Percentiles rank a stretch among this genome's conserved stretches.
These are phyloP conservation scores for Paratrypauchen microcephalus DNA, from an alignment of 2,797 vertebrate species.

Conservation along the genomic window DNA sequence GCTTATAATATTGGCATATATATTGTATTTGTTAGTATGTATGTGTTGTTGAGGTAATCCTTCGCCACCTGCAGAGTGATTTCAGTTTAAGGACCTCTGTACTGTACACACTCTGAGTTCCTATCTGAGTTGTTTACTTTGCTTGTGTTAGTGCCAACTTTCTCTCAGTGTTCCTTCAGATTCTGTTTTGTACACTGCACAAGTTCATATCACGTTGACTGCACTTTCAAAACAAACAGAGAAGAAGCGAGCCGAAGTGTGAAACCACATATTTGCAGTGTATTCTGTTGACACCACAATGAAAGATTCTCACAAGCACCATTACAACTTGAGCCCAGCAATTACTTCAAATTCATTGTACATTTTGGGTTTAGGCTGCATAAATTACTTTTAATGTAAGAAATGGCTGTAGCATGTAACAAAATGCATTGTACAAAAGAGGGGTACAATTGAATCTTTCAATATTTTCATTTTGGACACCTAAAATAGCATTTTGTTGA, in stretches of 20 bases:
- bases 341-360: background rate
- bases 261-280: background rate
- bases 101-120: background rate
- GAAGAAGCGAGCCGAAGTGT: background rate
- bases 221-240: background rate
- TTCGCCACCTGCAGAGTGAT: background rate
- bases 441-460: no score
- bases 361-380: background rate
- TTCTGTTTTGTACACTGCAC: background rate
- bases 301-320: constrained; percentile 23
- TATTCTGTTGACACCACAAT: background rate
- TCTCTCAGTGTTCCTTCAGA: background rate
- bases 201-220: background rate
- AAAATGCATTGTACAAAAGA: no score
- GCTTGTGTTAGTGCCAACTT: background rate
- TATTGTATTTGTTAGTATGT: no score
- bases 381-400: no score
- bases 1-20: no score
- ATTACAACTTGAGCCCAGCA: background rate
- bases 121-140: background rate
- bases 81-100: background rate
- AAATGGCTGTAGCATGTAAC: no score
- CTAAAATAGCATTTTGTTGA: no score
- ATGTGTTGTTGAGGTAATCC: background rate
- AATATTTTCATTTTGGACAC: no score